Percentiles rank a stretch among this genome's conserved stretches.
Conservation (phyloP, 2,797 vertebrate species). For the Benthosema pterotum region DNA sequence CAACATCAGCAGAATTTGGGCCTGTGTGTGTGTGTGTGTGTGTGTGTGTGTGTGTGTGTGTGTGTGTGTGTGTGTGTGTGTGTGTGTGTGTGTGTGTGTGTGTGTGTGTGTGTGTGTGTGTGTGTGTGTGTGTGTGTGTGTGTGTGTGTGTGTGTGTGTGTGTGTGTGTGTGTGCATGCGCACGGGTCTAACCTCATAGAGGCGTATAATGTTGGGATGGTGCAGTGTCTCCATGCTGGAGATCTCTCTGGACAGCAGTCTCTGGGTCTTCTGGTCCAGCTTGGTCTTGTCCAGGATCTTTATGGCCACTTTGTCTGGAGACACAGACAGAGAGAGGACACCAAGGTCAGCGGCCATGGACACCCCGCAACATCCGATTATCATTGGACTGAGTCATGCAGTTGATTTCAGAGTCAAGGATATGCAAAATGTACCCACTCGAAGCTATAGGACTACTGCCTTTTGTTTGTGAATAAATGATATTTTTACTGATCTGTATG, state of each 20-base stretch:
- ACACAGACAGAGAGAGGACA: constrained; percentile 16
- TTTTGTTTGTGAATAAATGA: too few relatives aligned
- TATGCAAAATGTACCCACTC: too few relatives aligned
- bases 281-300: constrained; percentile 98
- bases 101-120: not conserved
- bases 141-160: not conserved
- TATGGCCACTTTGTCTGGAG: constrained; percentile 96
- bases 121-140: not conserved
- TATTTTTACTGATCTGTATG: too few relatives aligned
- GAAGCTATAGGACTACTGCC: too few relatives aligned
- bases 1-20: not conserved
- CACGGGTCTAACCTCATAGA: constrained; percentile 85
- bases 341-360: not conserved
- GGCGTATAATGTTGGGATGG: constrained; percentile 95
- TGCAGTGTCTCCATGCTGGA: constrained; percentile 98
- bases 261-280: constrained; percentile 94
- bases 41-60: not conserved
- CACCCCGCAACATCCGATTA: not conserved
- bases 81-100: not conserved
- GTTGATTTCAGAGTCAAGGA: not conserved
- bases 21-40: not conserved
- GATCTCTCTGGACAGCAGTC: constrained; percentile 93
- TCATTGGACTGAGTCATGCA: not conserved
- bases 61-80: not conserved
- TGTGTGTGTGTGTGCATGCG: not conserved